A percentile compares a stretch with the other conserved stretches of the same genome.
phyloP scores from a whole-genome alignment of 2,888 invertebrate species.

The Phyllotreta cruciferae region DNA sequence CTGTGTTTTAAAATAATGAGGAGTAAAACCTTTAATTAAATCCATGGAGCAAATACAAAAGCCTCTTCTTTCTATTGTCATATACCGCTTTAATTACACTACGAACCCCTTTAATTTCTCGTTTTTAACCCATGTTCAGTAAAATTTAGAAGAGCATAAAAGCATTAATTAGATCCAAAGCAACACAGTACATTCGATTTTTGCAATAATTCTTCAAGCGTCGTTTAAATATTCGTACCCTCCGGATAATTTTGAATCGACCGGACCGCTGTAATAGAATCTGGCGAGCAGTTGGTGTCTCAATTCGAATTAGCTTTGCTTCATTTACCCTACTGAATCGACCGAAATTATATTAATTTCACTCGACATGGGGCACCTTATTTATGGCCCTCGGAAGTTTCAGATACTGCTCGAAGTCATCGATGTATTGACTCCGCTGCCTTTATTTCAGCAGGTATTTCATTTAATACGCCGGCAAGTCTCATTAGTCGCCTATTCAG shows the following conservation, averaged over 20 bases:
- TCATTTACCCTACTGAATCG: conserved; percentile 10
- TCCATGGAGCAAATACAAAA: too few species aligned
- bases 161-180: too few species aligned
- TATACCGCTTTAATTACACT: too few species aligned
- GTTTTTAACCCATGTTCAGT: too few species aligned
- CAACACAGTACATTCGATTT: too few species aligned
- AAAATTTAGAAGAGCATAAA: too few species aligned
- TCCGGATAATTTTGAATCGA: not conserved
- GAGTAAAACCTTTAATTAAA: too few species aligned
- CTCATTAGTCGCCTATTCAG: not conserved
- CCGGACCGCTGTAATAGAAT: conserved; percentile 8
- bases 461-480: not conserved
- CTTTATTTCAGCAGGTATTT: not conserved
- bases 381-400: conserved; percentile 8
- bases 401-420: conserved; percentile 6
- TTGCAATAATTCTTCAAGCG: too few species aligned
- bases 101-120: too few species aligned
- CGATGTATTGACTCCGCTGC: not conserved
- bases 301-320: conserved; percentile 6
- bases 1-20: too few species aligned
- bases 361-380: conserved; percentile 7
- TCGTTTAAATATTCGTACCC: too few species aligned
- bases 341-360: conserved; percentile 15
- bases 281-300: conserved; percentile 3
- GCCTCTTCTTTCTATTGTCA: too few species aligned